Evolutionary conservation across 2,888 invertebrate genomes (phyloP).

Genomic region (Allophyes oxyacanthae): DNA sequence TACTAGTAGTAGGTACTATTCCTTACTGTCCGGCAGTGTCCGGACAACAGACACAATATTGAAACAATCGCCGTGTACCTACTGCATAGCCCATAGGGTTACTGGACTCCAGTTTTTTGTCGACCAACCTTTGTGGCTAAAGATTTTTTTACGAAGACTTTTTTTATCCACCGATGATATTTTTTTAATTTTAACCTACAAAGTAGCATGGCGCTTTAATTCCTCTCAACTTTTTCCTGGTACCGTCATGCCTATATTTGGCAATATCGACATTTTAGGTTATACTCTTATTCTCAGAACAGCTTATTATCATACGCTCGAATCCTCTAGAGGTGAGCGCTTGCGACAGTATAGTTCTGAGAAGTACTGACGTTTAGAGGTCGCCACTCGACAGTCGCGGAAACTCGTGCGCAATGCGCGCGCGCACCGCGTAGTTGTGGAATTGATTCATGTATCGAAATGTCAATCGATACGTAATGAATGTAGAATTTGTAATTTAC

Average conservation of each 20-base stretch:
- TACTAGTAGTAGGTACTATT: too few species aligned
- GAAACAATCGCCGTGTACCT: too few species aligned
- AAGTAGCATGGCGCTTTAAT: too few species aligned
- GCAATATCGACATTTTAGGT: slow-evolving; percentile 48
- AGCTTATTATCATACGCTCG: slow-evolving; percentile 41
- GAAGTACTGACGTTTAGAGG: slow-evolving; percentile 57
- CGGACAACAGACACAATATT: too few species aligned
- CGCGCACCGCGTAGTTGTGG: slow-evolving; percentile 5
- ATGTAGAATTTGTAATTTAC: slow-evolving; percentile 11
- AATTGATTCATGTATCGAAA: slow-evolving; percentile 42
- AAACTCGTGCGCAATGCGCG: slow-evolving; percentile 36
- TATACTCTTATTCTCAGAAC: slow-evolving; percentile 46
- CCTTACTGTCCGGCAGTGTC: too few species aligned
- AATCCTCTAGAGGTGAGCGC: slow-evolving; percentile 40
- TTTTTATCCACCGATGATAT: too few species aligned
- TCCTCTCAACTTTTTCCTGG: slow-evolving; percentile 22
- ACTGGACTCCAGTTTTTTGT: too few species aligned
- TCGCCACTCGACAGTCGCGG: slow-evolving; percentile 38
- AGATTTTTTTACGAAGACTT: too few species aligned
- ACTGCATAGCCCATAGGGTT: too few species aligned
- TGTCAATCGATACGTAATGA: slow-evolving; percentile 43
- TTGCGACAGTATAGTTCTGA: slow-evolving; percentile 54
- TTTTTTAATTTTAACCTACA: neutral
- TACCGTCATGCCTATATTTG: slow-evolving; percentile 18
- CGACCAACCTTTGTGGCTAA: too few species aligned